These are phyloP conservation scores for Rhegmatorhina hoffmannsi DNA, from an alignment of 2,113 vertebrate genomes.

Conservation along the genomic window DNA sequence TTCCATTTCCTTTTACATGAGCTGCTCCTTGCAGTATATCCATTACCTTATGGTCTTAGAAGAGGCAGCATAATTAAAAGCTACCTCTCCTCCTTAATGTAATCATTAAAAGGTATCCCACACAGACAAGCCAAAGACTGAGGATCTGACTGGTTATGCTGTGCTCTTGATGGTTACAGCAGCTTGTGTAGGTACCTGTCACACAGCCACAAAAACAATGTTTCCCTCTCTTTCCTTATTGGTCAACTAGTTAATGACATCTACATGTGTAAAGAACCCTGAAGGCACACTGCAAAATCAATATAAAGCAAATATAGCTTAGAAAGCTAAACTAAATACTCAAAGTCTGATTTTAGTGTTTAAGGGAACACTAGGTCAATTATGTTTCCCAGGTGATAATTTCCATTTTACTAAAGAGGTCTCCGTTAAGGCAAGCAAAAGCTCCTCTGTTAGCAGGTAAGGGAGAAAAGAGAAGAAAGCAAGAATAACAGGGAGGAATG, in stretches of 20 bases:
- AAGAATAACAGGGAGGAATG: background rate
- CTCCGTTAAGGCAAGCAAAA: background rate
- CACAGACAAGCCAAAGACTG: background rate
- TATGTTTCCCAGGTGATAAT: background rate
- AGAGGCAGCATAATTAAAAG: background rate
- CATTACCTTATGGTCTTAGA: background rate
- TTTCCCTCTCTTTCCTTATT: background rate
- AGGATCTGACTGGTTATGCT: background rate
- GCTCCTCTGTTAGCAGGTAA: background rate
- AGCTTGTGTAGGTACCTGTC: background rate
- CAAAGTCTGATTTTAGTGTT: constrained; percentile 37
- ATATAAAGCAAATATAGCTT: constrained; percentile 49
- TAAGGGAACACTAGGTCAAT: background rate
- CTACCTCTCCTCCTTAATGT: background rate
- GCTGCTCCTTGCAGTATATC: background rate
- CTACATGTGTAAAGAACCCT: constrained; percentile 8
- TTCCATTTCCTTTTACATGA: background rate
- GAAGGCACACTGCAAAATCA: constrained; percentile 48
- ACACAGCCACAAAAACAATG: background rate
- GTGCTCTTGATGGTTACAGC: background rate
- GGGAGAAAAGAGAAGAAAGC: background rate
- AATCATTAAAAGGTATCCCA: background rate
- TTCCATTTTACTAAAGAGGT: background rate
- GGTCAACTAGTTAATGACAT: background rate
- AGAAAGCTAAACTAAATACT: constrained; percentile 37